Base-by-base conservation (phyloP, 1,140 invertebrate species). In the Caerostris extrusa region DNA sequence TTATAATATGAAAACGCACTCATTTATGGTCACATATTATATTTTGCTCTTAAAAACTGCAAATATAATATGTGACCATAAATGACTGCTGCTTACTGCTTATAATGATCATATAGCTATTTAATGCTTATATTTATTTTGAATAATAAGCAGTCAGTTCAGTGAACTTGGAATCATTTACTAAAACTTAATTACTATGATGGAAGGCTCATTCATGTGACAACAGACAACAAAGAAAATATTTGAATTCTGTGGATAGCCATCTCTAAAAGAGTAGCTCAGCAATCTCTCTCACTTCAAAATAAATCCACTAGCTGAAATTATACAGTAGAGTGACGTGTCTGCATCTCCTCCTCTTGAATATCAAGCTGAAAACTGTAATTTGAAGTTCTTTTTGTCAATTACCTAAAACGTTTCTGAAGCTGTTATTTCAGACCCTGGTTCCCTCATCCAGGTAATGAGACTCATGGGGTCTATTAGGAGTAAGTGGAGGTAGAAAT, bases 371-470 rank as follows among this genome's bases (percentile, higher is more conserved):
- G 71, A 77, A 77, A 17, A 69, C 19, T 14, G 71, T 53, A 77
- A 50, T 77, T 50, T 50, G 34, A 53, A 77, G 53, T 77, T 34
- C 34, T 77, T 77, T n/a, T 77, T 77, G 34, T 7, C 53, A 19
- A 77, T 53, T 77, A 77, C 4, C 7, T 12, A 5, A 77, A 77
- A 77, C 34, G 34, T 34, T 34, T 50, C 34, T 3, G 71, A 77
- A 50, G 10, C 71, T 77, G 34, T 50, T 77, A 50, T 77, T 77
- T 77, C 34, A 53, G 34, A 50, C 34, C 5, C n/a, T 53, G 50
- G 50, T 77, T 77, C 53, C 71, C 71, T 77, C 71, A 5, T 50
- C 34, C 8, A 77, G 71, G 71, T 77, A 77, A 77, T 77, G 71
- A 34, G 34, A 6, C 34, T 12, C 71, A 77, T 53, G 71, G 34